phyloP scores from a whole-genome alignment of 2,888 invertebrate genomes.

The Megaustenia siamemsis region DNA sequence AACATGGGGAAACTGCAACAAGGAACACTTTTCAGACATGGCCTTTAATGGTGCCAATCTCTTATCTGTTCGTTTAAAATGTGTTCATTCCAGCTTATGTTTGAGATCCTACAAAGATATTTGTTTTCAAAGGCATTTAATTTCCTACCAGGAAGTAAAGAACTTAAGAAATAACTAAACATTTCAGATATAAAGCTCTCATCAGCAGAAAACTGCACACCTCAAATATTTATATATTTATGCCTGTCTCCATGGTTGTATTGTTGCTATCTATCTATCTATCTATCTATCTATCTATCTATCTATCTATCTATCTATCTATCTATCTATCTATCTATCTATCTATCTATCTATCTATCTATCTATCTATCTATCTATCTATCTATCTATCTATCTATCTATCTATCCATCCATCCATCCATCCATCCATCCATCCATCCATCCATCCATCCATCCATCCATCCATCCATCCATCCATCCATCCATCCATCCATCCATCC shows the following conservation, averaged over 20 bases:
- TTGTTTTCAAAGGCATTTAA: too few species aligned
- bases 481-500: conserved; percentile 7
- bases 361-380: conserved; percentile 11
- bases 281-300: conserved; percentile 27
- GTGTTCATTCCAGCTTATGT: too few species aligned
- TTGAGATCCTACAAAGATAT: too few species aligned
- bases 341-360: conserved; percentile 23
- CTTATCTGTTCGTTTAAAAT: too few species aligned
- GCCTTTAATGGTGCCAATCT: too few species aligned
- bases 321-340: conserved; percentile 27
- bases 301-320: conserved; percentile 27
- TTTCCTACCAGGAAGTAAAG: too few species aligned
- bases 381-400: conserved; percentile 22
- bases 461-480: conserved; percentile 7
- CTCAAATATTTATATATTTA: too few species aligned
- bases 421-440: neutral
- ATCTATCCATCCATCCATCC: conserved; percentile 7
- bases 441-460: neutral
- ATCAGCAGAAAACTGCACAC: too few species aligned
- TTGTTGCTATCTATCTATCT: conserved; percentile 17
- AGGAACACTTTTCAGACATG: too few species aligned
- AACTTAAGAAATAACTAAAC: too few species aligned
- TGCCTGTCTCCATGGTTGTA: neutral
- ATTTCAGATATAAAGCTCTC: too few species aligned
- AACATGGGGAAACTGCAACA: too few species aligned